These are phyloP conservation scores for Blastomussa wellsi DNA, from an alignment of 92 coral and sea anemone genomes.

Conservation along the genomic window DNA sequence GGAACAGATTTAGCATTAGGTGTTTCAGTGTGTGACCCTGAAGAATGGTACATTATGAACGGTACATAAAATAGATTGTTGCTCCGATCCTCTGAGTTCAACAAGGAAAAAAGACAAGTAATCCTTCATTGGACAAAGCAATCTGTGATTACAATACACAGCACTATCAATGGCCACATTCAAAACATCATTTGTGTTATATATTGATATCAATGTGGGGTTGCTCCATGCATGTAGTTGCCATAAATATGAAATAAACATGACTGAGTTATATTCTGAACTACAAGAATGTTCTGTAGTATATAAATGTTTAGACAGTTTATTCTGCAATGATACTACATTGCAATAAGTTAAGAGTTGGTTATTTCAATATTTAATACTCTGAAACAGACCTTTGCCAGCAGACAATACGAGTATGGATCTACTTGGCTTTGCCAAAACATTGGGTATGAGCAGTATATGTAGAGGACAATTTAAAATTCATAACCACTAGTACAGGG, in stretches of 20 bases:
- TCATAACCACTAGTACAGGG: background rate
- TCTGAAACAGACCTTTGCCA: background rate
- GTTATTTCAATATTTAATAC: background rate
- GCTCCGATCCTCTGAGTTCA: too few relatives aligned
- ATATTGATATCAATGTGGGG: background rate
- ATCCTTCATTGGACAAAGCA: background rate
- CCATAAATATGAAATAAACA: background rate
- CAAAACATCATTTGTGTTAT: background rate
- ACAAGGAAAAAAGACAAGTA: too few relatives aligned
- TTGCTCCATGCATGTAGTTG: constrained; percentile 3
- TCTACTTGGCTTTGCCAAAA: background rate
- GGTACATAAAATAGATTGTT: too few relatives aligned
- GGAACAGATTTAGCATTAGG: too few relatives aligned
- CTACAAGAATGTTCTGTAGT: background rate
- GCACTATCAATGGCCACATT: background rate
- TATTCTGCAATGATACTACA: background rate
- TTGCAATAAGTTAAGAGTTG: background rate
- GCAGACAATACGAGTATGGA: background rate
- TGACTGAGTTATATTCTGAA: background rate
- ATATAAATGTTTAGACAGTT: background rate
- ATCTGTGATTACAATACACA: background rate
- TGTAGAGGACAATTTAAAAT: background rate
- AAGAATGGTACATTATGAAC: too few relatives aligned
- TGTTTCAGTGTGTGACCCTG: too few relatives aligned
- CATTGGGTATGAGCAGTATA: background rate